Evolutionary conservation across 2,888 invertebrate genomes (phyloP), one percentile per base, ranked within the genome.

Genomic region (Podotricha telesiphe): DNA sequence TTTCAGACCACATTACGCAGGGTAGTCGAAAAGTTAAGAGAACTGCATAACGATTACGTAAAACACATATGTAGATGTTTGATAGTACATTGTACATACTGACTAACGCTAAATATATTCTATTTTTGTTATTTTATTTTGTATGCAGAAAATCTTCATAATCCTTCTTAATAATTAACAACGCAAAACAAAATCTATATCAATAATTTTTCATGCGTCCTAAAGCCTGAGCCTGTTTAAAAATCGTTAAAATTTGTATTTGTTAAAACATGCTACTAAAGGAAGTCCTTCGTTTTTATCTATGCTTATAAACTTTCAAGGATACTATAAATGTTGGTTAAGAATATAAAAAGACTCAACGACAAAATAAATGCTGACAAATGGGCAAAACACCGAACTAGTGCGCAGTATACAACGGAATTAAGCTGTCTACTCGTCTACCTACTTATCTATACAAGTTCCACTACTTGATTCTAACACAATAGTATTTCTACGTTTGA

Each of bases 1-100:
- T 69, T 79, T 79, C 76, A 76, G 75, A 72, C 75, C 78, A 78
- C 82, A 81, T 84, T 85, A 83, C 75, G 75, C 74, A 72, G 79
- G 77, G 80, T 81, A 83, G 83, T 84, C 83, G 65, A 65, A 66
- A 73, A 72, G 66, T 69, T 67, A 62, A 67, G 64, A 61, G 61
- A 53, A 47, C 53, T 48, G 40, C 66, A 61, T 67, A 67, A 63
- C 56, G 56, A 56, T 65, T 51, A 34, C 37, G 22, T 61, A 61
- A 48, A 51, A 53, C 53, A 34, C 15, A 28, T n/a, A 37, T 0
- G 15, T 40, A 13, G 13, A 34, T 8, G 10, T 28, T n/a, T 28
- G 28, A 28, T n/a, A 8, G 22, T 51, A n/a, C 1, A 15, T 0
- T 0, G 22, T 22, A 15, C 2, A n/a, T 51, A 22, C 15, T 51